Conservation (phyloP, 2,888 invertebrate species). For the Diarsia mendica region DNA sequence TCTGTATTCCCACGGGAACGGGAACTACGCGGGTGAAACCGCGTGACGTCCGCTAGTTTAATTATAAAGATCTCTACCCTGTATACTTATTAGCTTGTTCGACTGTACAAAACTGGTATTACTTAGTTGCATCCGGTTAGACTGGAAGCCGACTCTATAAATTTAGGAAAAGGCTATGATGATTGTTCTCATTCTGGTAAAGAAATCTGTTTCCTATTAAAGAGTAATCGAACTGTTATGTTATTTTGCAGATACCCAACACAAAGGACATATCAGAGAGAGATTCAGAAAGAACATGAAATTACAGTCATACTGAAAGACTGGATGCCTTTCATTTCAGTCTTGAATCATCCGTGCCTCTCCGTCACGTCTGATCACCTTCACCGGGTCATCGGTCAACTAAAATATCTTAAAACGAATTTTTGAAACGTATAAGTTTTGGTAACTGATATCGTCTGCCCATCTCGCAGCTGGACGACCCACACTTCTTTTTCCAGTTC, state of each 20-base stretch:
- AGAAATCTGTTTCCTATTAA: not conserved
- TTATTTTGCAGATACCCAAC: not conserved
- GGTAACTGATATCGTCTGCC: no score
- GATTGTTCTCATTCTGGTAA: not conserved
- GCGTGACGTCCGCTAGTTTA: no score
- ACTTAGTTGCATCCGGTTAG: no score
- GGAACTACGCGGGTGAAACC: no score
- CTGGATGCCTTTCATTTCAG: not conserved
- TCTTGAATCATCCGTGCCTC: not conserved
- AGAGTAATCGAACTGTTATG: not conserved
- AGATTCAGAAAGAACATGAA: not conserved
- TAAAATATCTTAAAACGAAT: not conserved
- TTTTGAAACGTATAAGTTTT: not conserved
- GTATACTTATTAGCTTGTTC: no score
- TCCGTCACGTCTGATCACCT: not conserved
- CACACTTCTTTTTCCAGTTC: no score
- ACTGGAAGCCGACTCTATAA: no score
- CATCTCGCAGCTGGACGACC: no score
- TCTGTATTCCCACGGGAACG: no score
- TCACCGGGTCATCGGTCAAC: not conserved
- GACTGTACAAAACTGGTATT: no score
- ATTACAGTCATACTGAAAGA: not conserved
- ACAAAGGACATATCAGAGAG: not conserved
- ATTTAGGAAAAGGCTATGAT: no score
- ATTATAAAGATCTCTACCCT: no score